Percentiles rank a stretch among this genome's conserved stretches.
Conservation (phyloP, 2,888 invertebrate genomes). For the Epirrita christyi region DNA sequence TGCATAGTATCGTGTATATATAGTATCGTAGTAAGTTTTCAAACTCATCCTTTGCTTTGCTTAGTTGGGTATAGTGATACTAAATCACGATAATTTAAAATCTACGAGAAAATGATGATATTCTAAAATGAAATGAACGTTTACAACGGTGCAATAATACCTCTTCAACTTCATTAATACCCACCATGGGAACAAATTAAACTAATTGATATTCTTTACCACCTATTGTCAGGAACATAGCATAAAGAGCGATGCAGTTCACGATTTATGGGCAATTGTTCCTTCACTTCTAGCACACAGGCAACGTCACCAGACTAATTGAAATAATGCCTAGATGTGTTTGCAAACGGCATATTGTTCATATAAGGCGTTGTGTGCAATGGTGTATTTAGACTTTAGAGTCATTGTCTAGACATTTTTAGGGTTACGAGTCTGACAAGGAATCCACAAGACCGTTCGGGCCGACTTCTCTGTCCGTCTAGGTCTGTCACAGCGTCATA, state of each 20-base stretch:
- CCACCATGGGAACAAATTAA: not conserved
- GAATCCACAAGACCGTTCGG: too few relatives aligned
- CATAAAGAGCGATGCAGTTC: not conserved
- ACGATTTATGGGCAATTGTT: constrained; percentile 39
- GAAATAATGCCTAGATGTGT: constrained; percentile 15
- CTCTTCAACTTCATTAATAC: not conserved
- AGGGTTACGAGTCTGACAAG: too few relatives aligned
- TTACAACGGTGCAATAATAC: not conserved
- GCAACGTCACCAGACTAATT: constrained; percentile 16
- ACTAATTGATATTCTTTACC: constrained; percentile 15
- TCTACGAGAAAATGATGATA: too few relatives aligned
- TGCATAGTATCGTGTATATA: too few relatives aligned
- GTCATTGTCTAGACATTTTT: constrained; percentile 2
- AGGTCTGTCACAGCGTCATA: too few relatives aligned
- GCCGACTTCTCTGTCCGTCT: too few relatives aligned
- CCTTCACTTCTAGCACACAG: constrained; percentile 15
- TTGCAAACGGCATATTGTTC: constrained; percentile 8
- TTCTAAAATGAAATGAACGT: too few relatives aligned
- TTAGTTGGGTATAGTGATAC: too few relatives aligned
- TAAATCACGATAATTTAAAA: too few relatives aligned
- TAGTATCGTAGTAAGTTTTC: too few relatives aligned
- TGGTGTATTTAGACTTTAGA: not conserved
- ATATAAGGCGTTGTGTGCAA: not conserved
- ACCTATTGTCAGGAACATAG: constrained; percentile 10
- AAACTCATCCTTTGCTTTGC: too few relatives aligned